Percentiles rank a stretch among this genome's conserved stretches.
Evolutionary conservation across 2,797 vertebrate species (phyloP).

Genomic region (Gymnoscopelus braueri): DNA sequence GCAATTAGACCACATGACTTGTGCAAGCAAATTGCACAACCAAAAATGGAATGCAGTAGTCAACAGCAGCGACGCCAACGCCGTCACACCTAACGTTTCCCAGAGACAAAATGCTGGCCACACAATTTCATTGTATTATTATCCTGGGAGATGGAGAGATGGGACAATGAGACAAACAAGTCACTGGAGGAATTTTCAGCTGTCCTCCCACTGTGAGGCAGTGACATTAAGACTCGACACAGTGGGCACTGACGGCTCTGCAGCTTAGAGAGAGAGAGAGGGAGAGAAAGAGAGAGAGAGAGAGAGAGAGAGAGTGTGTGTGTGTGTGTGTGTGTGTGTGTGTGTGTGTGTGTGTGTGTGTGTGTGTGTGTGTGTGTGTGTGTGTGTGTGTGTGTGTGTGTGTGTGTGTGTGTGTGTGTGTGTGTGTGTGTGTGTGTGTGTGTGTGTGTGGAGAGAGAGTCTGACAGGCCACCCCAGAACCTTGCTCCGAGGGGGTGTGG

Average conservation of each 20-base stretch:
- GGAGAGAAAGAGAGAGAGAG: conserved; percentile 10
- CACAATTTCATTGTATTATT: background rate
- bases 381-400: conserved; percentile 39
- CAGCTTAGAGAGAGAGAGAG: conserved; percentile 57
- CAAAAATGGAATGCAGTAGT: too few species aligned
- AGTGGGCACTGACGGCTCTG: conserved; percentile 45
- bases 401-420: too few species aligned
- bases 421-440: too few species aligned
- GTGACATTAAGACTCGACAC: conserved; percentile 33
- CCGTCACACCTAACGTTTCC: too few species aligned
- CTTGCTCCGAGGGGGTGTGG: conserved; percentile 53
- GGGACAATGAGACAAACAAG: conserved; percentile 26
- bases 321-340: conserved; percentile 8
- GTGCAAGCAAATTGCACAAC: too few species aligned
- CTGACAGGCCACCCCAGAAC: conserved; percentile 59
- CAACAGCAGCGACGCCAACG: too few species aligned
- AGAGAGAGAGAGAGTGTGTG: conserved; percentile 6
- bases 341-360: too few species aligned
- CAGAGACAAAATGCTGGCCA: too few species aligned
- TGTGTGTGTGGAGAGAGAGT: conserved; percentile 33
- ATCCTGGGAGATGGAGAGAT: conserved; percentile 21
- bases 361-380: too few species aligned
- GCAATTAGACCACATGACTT: too few species aligned
- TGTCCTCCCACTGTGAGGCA: conserved; percentile 8
- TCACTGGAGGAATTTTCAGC: conserved; percentile 12